phyloP scores from a whole-genome alignment of 1,140 invertebrate genomes.

The Drosophila parabipectinata region DNA sequence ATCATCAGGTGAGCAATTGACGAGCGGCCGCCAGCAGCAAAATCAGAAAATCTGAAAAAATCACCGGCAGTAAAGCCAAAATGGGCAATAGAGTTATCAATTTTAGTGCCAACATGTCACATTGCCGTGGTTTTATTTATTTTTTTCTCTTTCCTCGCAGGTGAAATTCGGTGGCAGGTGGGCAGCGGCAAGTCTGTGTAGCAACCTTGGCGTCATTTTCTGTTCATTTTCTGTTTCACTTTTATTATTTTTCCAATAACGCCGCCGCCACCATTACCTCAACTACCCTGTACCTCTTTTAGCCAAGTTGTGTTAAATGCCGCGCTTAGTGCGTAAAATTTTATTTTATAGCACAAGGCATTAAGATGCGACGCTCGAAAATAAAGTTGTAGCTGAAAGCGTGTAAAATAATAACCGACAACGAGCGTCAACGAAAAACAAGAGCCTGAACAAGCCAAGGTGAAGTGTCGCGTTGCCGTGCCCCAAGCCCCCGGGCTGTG shows the following conservation, averaged over 20 bases:
- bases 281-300: background rate
- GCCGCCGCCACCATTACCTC: background rate
- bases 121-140: conserved; percentile 25
- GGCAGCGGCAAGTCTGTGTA: conserved; percentile 32
- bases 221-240: conserved; percentile 25
- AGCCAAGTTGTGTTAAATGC: conserved; percentile 37
- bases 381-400: conserved; percentile 66
- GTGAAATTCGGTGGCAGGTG: conserved; percentile 34
- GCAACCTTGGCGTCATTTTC: conserved; percentile 45
- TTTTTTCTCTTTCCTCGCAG: background rate
- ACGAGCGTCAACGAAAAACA: conserved; percentile 23
- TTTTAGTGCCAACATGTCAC: conserved; percentile 73
- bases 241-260: conserved; percentile 14
- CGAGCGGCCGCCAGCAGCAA: conserved; percentile 44
- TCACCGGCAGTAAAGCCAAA: conserved; percentile 11
- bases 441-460: conserved; percentile 36
- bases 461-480: conserved; percentile 47
- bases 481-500: conserved; percentile 22
- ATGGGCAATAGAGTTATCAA: conserved; percentile 81
- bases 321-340: conserved; percentile 67
- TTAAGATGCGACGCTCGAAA: conserved; percentile 55
- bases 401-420: conserved; percentile 58
- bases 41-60: conserved; percentile 16
- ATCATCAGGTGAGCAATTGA: conserved; percentile 77
- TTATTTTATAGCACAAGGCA: conserved; percentile 67